A percentile compares a stretch with the other conserved stretches of the same genome.
These are phyloP conservation scores for Grantiella picta DNA, from an alignment of 2,113 vertebrate species.

Conservation along the genomic window DNA sequence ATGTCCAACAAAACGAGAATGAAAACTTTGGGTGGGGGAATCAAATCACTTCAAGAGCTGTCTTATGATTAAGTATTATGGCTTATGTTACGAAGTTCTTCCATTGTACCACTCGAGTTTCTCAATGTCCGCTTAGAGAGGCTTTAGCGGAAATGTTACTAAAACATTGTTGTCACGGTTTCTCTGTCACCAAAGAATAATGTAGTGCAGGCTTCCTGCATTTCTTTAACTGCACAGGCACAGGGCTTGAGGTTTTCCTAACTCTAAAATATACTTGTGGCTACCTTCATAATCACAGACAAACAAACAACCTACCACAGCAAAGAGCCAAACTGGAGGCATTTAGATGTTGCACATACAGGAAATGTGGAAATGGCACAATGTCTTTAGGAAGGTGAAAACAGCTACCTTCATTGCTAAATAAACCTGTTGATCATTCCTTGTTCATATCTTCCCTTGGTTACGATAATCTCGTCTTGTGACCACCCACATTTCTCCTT, in stretches of 20 bases:
- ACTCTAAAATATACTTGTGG: slow-evolving; percentile 6
- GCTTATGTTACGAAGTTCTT: background rate
- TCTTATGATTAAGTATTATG: background rate
- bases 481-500: background rate
- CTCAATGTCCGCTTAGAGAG: background rate
- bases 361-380: background rate
- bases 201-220: slow-evolving; percentile 43
- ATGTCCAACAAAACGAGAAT: slow-evolving; percentile 26
- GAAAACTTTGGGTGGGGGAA: slow-evolving; percentile 5
- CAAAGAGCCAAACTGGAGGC: background rate
- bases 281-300: slow-evolving; percentile 4
- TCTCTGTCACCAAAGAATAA: slow-evolving; percentile 13
- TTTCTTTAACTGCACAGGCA: background rate
- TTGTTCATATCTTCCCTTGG: background rate
- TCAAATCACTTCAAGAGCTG: background rate
- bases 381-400: background rate
- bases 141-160: slow-evolving; percentile 40
- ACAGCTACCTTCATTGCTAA: background rate
- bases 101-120: background rate
- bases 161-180: background rate
- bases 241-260: background rate
- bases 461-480: background rate
- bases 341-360: background rate
- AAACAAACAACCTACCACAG: background rate
- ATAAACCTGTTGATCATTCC: background rate